Evolutionary conservation across 2,113 vertebrate genomes (phyloP).

Genomic region (Phrynosoma platyrhinos): DNA sequence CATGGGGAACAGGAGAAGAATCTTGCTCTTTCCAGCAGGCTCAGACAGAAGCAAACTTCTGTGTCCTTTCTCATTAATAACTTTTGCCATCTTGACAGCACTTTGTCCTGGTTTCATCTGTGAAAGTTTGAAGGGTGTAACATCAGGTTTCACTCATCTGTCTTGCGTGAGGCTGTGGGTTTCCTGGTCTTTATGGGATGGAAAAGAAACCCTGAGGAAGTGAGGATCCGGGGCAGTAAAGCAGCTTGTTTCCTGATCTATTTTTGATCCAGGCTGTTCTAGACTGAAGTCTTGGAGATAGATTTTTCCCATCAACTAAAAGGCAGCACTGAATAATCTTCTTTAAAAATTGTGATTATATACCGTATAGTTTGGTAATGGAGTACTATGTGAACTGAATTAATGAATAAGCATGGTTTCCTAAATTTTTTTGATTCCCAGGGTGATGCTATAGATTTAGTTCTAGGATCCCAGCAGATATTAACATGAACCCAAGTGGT

Average conservation of each 20-base stretch:
- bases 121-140: too few relatives aligned
- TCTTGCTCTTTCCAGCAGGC: too few relatives aligned
- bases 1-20: too few relatives aligned
- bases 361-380: not conserved
- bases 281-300: not conserved
- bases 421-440: not conserved
- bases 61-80: too few relatives aligned
- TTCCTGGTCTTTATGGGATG: not conserved
- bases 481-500: not conserved
- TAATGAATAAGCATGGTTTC: not conserved
- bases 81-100: too few relatives aligned
- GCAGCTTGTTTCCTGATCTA: not conserved
- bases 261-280: not conserved
- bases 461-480: too few relatives aligned
- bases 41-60: too few relatives aligned
- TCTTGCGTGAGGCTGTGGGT: not conserved
- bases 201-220: not conserved
- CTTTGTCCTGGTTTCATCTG: too few relatives aligned
- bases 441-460: not conserved
- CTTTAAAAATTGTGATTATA: not conserved
- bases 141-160: not conserved
- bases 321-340: not conserved
- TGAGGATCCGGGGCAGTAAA: not conserved
- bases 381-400: not conserved
- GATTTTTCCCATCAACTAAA: not conserved